These are phyloP conservation scores for Hirundo rustica DNA, from an alignment of 2,797 vertebrate species.

Conservation along the genomic window DNA sequence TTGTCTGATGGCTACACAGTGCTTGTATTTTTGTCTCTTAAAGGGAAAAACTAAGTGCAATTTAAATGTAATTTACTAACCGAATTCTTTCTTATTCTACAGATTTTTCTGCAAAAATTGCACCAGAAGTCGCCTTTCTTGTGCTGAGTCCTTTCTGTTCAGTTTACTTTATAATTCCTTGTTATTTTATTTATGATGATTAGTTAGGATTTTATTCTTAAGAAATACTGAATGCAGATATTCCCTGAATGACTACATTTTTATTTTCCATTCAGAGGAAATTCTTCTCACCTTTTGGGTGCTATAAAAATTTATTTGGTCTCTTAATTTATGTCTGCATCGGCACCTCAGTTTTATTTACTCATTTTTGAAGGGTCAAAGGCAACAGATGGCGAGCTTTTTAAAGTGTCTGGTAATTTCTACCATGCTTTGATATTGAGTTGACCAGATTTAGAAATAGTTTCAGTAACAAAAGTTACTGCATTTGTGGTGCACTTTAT, in stretches of 20 bases:
- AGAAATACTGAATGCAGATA: not conserved
- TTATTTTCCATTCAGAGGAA: not conserved
- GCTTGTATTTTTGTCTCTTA: not conserved
- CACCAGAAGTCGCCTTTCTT: not conserved
- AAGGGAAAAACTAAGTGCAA: not conserved
- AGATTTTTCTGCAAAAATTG: not conserved
- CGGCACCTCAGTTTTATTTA: not conserved
- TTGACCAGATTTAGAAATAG: not conserved
- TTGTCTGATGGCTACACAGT: not conserved
- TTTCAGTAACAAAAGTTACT: not conserved
- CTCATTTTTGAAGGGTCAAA: not conserved
- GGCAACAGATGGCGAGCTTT: not conserved
- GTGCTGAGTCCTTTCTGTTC: not conserved
- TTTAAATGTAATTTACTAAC: not conserved
- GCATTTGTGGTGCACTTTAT: not conserved
- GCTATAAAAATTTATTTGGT: not conserved
- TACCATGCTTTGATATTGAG: not conserved
- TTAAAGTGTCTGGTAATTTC: not conserved
- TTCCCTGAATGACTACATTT: not conserved
- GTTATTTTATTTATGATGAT: not conserved
- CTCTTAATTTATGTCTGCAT: not conserved
- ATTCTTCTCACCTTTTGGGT: not conserved
- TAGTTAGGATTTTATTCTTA: not conserved
- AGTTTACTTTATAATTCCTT: not conserved
- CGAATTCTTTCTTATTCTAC: not conserved